These are phyloP conservation scores for Chrysemys picta DNA, from an alignment of 2,113 vertebrate genomes.

Conservation along the genomic window DNA sequence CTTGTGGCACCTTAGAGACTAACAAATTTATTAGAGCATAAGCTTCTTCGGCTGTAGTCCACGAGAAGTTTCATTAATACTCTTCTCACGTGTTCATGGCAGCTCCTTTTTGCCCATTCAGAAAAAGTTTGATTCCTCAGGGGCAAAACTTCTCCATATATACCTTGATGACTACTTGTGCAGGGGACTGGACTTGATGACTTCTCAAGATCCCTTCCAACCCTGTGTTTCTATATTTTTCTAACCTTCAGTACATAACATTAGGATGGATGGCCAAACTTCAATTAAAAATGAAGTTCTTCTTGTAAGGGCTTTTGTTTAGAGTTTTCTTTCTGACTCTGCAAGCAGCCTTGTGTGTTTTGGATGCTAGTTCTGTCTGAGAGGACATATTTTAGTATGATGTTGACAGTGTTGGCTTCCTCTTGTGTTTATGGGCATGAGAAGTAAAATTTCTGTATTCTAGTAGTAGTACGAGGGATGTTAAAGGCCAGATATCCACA, in stretches of 20 bases:
- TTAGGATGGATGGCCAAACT: background rate
- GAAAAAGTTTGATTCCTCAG: background rate
- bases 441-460: accelerated
- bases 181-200: background rate
- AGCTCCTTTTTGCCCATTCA: background rate
- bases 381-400: background rate
- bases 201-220: background rate
- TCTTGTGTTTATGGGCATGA: background rate
- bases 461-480: background rate
- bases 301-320: background rate
- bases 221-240: background rate
- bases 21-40: too few relatives aligned
- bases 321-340: background rate
- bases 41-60: too few relatives aligned
- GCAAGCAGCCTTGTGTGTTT: background rate
- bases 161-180: background rate
- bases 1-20: too few relatives aligned
- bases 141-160: background rate
- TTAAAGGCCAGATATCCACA: background rate
- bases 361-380: background rate
- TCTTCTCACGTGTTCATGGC: background rate
- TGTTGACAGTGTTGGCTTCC: background rate
- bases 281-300: background rate
- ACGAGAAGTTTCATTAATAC: background rate
- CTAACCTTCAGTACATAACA: background rate